Evolutionary conservation across 1,140 invertebrate species (phyloP).

Genomic region (Varroa destructor): DNA sequence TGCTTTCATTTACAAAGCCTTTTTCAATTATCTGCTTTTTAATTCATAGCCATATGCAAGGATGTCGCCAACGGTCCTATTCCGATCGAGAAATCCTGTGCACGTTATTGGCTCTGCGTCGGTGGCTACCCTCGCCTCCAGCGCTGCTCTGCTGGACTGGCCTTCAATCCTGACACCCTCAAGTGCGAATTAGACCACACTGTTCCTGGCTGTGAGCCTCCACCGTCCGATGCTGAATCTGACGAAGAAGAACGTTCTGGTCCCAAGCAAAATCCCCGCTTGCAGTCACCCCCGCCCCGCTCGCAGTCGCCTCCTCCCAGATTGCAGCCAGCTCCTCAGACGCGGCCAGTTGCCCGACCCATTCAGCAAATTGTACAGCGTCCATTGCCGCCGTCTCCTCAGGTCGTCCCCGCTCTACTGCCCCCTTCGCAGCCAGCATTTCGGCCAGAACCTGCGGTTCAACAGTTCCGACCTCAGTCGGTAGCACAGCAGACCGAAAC

Average conservation of each 20-base stretch:
- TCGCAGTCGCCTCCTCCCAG: background rate
- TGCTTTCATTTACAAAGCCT: background rate
- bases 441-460: background rate
- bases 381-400: background rate
- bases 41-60: slow-evolving; percentile 64
- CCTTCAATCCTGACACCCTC: slow-evolving; percentile 66
- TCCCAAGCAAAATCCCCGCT: background rate
- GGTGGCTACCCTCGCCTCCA: slow-evolving; percentile 77
- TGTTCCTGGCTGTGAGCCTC: slow-evolving; percentile 35
- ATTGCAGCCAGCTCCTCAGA: background rate
- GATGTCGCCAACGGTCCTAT: slow-evolving; percentile 66
- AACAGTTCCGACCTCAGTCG: background rate
- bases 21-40: no score
- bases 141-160: slow-evolving; percentile 72
- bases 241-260: background rate
- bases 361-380: background rate
- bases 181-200: slow-evolving; percentile 49
- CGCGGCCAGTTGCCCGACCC: background rate
- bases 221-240: background rate
- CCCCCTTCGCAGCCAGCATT: slow-evolving; percentile 11
- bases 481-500: slow-evolving; percentile 11
- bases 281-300: background rate
- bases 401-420: background rate
- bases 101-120: slow-evolving; percentile 82
- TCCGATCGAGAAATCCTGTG: slow-evolving; percentile 70